Evolutionary conservation across 2,113 vertebrate species (phyloP).

Genomic region (Thunnus maccoyii): DNA sequence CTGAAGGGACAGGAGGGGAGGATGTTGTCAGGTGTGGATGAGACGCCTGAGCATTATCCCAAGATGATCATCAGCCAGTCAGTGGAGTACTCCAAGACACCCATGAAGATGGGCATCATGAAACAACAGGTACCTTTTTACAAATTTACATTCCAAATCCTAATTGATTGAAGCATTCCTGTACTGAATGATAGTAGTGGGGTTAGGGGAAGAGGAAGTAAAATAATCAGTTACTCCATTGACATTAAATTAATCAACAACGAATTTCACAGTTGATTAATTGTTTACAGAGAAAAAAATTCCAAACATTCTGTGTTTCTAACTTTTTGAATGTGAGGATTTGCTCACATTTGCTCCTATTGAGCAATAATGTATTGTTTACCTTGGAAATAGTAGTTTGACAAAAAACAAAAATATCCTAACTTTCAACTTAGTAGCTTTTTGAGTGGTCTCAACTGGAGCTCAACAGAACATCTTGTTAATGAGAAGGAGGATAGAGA

Average conservation of each 20-base stretch:
- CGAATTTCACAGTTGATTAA: neutral
- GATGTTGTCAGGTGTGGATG: constrained; percentile 87
- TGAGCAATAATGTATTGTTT: neutral
- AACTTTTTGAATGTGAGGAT: neutral
- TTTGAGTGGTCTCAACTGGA: neutral
- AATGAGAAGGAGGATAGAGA: neutral
- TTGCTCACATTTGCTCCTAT: neutral
- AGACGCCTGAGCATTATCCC: constrained; percentile 87
- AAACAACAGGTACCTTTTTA: constrained; percentile 88
- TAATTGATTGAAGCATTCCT: neutral
- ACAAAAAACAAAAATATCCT: neutral
- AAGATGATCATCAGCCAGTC: constrained; percentile 89
- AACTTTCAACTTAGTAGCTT: neutral
- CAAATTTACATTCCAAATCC: neutral
- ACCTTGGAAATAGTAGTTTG: neutral
- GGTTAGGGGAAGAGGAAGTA: no score
- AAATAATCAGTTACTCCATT: neutral
- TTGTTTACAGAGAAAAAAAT: neutral
- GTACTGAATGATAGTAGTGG: neutral
- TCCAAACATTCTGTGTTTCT: neutral
- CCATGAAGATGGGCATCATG: constrained; percentile 95
- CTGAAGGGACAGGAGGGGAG: constrained; percentile 87
- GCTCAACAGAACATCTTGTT: neutral
- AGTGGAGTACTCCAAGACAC: constrained; percentile 91
- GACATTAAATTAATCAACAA: neutral